These are phyloP conservation scores for Apantesis nais DNA, from an alignment of 2,888 invertebrate genomes.

Conservation along the genomic window DNA sequence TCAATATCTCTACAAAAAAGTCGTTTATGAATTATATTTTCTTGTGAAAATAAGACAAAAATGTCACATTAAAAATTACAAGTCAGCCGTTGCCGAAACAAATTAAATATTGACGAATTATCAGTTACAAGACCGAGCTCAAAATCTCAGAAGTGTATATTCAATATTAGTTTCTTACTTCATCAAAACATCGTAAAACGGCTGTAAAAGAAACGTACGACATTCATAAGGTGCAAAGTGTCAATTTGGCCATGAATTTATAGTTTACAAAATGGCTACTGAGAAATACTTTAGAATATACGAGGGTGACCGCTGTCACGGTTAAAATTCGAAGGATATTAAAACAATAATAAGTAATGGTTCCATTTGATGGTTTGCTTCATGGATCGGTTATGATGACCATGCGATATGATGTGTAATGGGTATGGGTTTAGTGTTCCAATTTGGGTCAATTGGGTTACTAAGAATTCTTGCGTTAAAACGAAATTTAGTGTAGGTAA, in stretches of 20 bases:
- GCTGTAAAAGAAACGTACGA: background rate
- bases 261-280: background rate
- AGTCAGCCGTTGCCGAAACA: too few relatives aligned
- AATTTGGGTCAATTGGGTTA: background rate
- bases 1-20: too few relatives aligned
- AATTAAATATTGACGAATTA: background rate
- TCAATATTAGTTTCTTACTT: background rate
- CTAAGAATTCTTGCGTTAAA: background rate
- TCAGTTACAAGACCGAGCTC: background rate
- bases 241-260: conserved; percentile 9
- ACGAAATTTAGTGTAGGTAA: background rate
- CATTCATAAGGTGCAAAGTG: conserved; percentile 1
- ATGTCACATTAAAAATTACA: too few relatives aligned
- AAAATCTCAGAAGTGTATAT: background rate
- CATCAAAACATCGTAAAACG: conserved; percentile 4
- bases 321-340: conserved; percentile 6
- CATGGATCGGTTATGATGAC: background rate
- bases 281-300: conserved; percentile 1
- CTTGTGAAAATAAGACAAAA: too few relatives aligned
- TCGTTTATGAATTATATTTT: too few relatives aligned
- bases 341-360: background rate
- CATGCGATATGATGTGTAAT: background rate
- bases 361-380: background rate
- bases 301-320: background rate
- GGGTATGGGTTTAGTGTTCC: background rate